Evolutionary conservation across 2,888 invertebrate species (phyloP).

Genomic region (Scaptomyza reducta): DNA sequence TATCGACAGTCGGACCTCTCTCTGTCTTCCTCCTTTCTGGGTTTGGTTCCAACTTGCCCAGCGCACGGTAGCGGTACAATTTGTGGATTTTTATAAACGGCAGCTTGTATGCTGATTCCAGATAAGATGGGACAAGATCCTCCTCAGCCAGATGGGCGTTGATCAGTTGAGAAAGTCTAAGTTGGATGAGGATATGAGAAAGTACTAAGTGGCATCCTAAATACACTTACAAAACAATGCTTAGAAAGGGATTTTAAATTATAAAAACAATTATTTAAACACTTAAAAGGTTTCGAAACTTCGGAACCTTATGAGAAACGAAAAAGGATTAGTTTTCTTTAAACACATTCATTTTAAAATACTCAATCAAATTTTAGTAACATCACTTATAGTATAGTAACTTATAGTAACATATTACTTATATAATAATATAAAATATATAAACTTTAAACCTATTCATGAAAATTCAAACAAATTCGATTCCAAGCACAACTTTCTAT

Average conservation of each 20-base stretch:
- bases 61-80: slow-evolving; percentile 33
- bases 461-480: no score
- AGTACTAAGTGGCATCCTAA: not conserved
- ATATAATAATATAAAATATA: no score
- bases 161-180: slow-evolving; percentile 12
- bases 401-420: no score
- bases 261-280: not conserved
- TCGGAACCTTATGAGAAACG: not conserved
- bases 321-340: not conserved
- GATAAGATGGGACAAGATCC: slow-evolving; percentile 32
- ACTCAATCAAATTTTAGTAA: no score
- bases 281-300: not conserved
- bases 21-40: slow-evolving; percentile 40
- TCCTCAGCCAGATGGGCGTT: slow-evolving; percentile 37
- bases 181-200: not conserved
- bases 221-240: not conserved
- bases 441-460: no score
- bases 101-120: slow-evolving; percentile 28
- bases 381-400: no score
- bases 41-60: slow-evolving; percentile 16
- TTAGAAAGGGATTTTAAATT: not conserved
- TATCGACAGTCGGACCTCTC: slow-evolving; percentile 69
- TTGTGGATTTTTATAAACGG: slow-evolving; percentile 9
- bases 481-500: not conserved
- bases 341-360: no score